Percentiles rank a stretch among this genome's conserved stretches.
Evolutionary conservation across 2,113 vertebrate genomes (phyloP).

Genomic region (Ochotona curzoniae): DNA sequence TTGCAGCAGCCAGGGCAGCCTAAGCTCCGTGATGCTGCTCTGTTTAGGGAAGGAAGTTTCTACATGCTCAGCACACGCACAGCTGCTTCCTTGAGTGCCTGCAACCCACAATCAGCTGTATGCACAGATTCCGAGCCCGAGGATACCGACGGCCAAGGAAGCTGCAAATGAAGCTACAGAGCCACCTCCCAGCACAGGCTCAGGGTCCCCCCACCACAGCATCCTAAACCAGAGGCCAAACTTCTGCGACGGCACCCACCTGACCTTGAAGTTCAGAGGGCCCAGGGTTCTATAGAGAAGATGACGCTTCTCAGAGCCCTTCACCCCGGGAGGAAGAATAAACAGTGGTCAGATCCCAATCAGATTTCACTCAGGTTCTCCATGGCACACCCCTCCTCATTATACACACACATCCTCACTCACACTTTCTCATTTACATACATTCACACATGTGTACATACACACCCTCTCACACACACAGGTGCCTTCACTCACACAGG

Average conservation of each 20-base stretch:
- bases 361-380: constrained; percentile 59
- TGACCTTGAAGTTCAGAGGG: constrained; percentile 1
- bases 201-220: not conserved
- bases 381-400: not conserved
- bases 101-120: no score
- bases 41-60: no score
- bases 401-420: not conserved
- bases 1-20: no score
- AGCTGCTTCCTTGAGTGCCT: no score
- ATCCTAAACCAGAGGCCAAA: not conserved
- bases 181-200: not conserved
- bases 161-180: no score
- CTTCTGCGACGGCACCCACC: not conserved
- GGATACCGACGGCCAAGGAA: no score
- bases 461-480: no score
- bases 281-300: constrained; percentile 39
- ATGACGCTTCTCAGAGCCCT: constrained; percentile 56
- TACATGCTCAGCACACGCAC: no score
- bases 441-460: no score
- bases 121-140: no score
- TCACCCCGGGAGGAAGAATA: constrained; percentile 67
- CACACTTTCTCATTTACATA: no score
- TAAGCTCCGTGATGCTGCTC: no score
- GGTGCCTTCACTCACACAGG: constrained; percentile 11
- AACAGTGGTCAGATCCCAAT: not conserved